Conservation (phyloP, 2,888 invertebrate genomes). For the Drosophila robusta region DNA sequence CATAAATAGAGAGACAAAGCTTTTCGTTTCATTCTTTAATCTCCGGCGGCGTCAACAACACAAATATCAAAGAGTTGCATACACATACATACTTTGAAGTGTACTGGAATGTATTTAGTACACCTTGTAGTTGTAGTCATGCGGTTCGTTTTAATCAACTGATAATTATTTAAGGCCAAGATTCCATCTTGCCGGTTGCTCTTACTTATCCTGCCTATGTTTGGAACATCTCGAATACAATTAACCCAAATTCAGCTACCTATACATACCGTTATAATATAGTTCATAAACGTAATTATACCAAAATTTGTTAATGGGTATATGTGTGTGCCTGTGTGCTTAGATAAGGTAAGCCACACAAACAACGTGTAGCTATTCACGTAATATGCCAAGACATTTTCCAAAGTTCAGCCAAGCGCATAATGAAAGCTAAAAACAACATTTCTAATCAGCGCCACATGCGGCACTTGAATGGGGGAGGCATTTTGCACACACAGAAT, state of each 20-base stretch:
- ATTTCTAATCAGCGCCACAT: conserved; percentile 64
- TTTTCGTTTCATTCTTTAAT: conserved; percentile 52
- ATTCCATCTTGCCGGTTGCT: not conserved
- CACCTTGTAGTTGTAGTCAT: not conserved
- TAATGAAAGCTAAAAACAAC: conserved; percentile 59
- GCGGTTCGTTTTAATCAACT: not conserved
- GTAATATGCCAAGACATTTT: conserved; percentile 38
- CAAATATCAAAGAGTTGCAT: conserved; percentile 13
- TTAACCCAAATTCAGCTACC: conserved; percentile 38
- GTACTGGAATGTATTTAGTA: not conserved
- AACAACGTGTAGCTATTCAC: conserved; percentile 36
- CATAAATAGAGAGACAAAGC: conserved; percentile 32
- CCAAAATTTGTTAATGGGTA: conserved; percentile 5
- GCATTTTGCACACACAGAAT: conserved; percentile 20
- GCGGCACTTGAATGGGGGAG: conserved; percentile 31
- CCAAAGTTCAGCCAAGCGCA: conserved; percentile 52
- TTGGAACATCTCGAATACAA: conserved; percentile 20
- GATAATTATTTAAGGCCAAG: not conserved
- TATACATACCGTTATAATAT: conserved; percentile 1
- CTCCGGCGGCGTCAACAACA: conserved; percentile 15
- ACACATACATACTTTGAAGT: not conserved
- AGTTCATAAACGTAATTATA: conserved; percentile 28
- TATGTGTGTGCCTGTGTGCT: conserved; percentile 20
- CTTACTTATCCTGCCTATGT: conserved; percentile 22
- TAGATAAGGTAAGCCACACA: conserved; percentile 42